phyloP scores from a whole-genome alignment of 2,113 vertebrate genomes.

The Cephalophus harveyi region DNA sequence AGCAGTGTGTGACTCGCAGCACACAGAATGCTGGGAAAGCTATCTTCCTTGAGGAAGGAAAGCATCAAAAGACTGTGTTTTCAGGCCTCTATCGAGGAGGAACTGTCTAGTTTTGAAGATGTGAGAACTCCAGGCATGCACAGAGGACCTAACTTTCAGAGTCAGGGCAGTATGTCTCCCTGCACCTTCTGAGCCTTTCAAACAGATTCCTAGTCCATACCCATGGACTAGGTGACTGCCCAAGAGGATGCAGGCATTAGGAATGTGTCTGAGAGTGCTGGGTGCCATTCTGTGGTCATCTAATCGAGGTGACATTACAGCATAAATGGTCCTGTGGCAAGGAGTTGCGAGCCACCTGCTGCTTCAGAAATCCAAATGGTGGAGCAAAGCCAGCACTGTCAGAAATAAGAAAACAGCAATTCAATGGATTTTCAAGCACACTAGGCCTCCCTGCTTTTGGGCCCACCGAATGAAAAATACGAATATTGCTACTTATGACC shows the following conservation, averaged over 20 bases:
- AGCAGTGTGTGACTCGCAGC: not conserved
- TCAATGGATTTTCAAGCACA: not conserved
- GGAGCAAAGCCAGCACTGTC: not conserved
- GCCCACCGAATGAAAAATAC: not conserved
- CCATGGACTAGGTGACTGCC: not conserved
- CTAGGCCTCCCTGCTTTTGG: not conserved
- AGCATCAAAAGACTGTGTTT: not conserved
- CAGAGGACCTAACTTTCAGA: not conserved
- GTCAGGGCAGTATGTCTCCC: not conserved
- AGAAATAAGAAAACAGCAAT: not conserved
- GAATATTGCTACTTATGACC: not conserved
- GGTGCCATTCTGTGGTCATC: not conserved
- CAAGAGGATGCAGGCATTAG: not conserved
- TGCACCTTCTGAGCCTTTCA: not conserved
- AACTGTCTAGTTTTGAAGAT: not conserved
- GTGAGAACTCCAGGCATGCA: not conserved
- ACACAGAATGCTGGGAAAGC: not conserved
- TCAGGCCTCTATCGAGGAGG: not conserved
- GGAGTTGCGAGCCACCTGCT: not conserved
- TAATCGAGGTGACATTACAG: not conserved
- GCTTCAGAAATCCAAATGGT: not conserved
- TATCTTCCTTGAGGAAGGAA: not conserved
- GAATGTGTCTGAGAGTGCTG: not conserved
- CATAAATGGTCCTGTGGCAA: not conserved
- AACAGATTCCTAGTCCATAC: not conserved